phyloP scores from a whole-genome alignment of 2,113 vertebrate species.

The Castor canadensis region DNA sequence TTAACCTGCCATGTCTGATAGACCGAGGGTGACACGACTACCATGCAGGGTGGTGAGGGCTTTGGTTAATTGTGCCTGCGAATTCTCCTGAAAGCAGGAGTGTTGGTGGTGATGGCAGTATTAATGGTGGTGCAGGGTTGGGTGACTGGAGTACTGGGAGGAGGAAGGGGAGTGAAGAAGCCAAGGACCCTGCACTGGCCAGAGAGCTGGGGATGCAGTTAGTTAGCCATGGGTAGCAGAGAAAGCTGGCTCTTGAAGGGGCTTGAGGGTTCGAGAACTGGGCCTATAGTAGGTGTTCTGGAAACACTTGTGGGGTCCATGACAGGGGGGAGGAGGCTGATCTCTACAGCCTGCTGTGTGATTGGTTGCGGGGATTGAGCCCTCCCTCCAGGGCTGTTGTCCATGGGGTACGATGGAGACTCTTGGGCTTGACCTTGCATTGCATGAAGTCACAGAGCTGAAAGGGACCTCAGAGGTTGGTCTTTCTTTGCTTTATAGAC shows the following conservation, averaged over 20 bases:
- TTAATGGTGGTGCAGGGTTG: not conserved
- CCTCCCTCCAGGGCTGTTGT: not conserved
- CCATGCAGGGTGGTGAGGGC: too few species aligned
- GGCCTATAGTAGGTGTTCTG: not conserved
- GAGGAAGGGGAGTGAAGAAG: not conserved
- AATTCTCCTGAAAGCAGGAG: too few species aligned
- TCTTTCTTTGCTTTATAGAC: not conserved
- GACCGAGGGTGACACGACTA: not conserved
- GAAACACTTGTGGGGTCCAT: accelerated
- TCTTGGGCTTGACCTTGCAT: not conserved
- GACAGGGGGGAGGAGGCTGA: not conserved
- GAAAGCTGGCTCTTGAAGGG: not conserved
- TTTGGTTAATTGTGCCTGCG: too few species aligned
- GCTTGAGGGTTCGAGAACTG: not conserved
- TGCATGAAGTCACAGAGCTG: not conserved
- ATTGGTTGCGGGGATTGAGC: not conserved
- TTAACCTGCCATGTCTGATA: not conserved
- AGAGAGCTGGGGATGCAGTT: not conserved
- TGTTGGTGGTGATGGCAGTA: not conserved
- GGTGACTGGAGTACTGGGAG: not conserved
- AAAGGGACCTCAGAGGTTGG: not conserved
- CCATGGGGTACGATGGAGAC: too few species aligned
- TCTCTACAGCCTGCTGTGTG: too few species aligned
- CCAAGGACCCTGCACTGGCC: not conserved
- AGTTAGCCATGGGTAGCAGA: too few species aligned